These are phyloP conservation scores for Acutogordius australiensis DNA, from an alignment of 2,888 invertebrate genomes.

Conservation along the genomic window DNA sequence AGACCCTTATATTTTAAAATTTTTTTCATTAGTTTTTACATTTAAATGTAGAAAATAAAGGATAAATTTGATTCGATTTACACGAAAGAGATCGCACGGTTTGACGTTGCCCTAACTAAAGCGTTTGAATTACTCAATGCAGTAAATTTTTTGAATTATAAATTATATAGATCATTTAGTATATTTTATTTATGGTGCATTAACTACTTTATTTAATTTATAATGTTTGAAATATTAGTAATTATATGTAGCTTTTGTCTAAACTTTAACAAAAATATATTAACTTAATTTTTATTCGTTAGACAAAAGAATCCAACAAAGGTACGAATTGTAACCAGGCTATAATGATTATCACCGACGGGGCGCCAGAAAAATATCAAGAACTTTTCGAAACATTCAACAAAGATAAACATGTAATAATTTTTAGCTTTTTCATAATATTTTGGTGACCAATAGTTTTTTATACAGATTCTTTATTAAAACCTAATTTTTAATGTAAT, in stretches of 20 bases:
- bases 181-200: neutral
- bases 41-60: slow-evolving; percentile 40
- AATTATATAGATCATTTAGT: neutral
- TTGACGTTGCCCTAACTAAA: slow-evolving; percentile 44
- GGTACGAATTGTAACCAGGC: slow-evolving; percentile 57
- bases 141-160: slow-evolving; percentile 29
- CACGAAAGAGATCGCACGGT: slow-evolving; percentile 50
- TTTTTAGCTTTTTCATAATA: too few species aligned
- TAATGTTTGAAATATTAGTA: too few species aligned
- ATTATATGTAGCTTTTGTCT: too few species aligned
- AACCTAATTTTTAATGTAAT: slow-evolving; percentile 18
- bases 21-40: slow-evolving; percentile 14
- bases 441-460: slow-evolving; percentile 11
- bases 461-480: neutral
- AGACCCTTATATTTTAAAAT: too few species aligned
- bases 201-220: neutral
- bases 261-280: too few species aligned
- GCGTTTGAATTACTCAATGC: slow-evolving; percentile 50
- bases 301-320: slow-evolving; percentile 14
- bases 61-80: slow-evolving; percentile 36
- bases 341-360: slow-evolving; percentile 94
- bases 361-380: slow-evolving; percentile 69
- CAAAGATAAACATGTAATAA: slow-evolving; percentile 35
- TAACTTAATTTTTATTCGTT: too few species aligned
- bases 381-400: slow-evolving; percentile 68